These are phyloP conservation scores for Chelidonichthys spinosus DNA, from an alignment of 2,797 vertebrate genomes.

Conservation along the genomic window DNA sequence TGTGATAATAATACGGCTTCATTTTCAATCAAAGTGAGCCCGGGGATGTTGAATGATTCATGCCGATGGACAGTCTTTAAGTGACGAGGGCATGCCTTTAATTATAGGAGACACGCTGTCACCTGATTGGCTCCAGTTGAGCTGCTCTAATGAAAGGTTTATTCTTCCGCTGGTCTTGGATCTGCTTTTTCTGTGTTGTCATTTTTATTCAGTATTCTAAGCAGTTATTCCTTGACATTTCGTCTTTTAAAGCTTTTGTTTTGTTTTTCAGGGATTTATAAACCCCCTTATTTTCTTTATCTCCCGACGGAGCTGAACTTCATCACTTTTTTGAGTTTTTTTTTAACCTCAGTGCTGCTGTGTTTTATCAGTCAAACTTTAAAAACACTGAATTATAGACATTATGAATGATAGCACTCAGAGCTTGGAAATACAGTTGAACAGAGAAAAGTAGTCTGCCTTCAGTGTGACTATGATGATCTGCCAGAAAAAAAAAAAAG, in stretches of 20 bases:
- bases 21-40: too few relatives aligned
- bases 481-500: constrained; percentile 27
- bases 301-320: background rate
- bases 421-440: background rate
- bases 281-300: constrained; percentile 13
- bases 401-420: background rate
- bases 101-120: constrained; percentile 10
- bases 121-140: background rate
- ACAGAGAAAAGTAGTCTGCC: background rate
- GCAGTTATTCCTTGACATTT: constrained; percentile 24
- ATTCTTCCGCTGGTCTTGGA: background rate
- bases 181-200: background rate
- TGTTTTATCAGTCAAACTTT: constrained; percentile 13
- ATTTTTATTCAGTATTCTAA: constrained; percentile 27
- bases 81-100: background rate
- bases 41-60: background rate
- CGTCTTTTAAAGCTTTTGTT: constrained; percentile 34
- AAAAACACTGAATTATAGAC: background rate
- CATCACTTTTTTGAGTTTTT: background rate
- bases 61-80: background rate
- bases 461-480: background rate
- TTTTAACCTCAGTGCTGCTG: background rate
- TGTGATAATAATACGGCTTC: too few relatives aligned
- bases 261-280: constrained; percentile 25
- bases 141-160: constrained; percentile 26